Base-by-base conservation (phyloP, 2,113 vertebrate genomes). In the Engraulis encrasicolus region DNA sequence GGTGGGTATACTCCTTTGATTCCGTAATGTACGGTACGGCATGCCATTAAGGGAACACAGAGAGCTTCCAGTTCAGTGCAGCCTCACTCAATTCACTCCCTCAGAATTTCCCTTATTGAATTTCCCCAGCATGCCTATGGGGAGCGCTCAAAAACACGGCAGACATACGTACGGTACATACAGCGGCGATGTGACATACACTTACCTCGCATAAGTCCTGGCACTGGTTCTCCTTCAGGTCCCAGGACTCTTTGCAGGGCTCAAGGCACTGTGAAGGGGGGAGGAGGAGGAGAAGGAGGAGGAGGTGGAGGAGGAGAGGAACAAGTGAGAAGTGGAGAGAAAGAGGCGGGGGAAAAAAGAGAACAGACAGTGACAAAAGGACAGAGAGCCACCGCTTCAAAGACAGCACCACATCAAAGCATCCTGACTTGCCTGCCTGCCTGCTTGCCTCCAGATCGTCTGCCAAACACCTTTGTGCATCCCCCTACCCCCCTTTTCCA, bases 201-300 rank as follows among this genome's bases (percentile, higher is more conserved):
- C 94, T 78, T 96, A 99, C 98, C 97, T 99, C 97, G 79, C 98
- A 99, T 93, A 98, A 95, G 94, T 95, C 96, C 93, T 97, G 97
- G 94, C 98, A 99, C 81, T 96, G 96, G 87, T 95, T 96, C 91
- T 96, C 96, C 91, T 93, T 95, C 89, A 97, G 92, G 90, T 99
- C 96, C 96, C 97, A 96, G 81, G 96, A 95, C 88, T 96, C 96
- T 92, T 96, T 97, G 95, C 98, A 99, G n/a, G 98, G 98, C 93
- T 98, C 97, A 94, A 99, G 95, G 94, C 98, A 99, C 98, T 99
- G 92, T 87, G 87, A 93, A 88, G 88, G 85, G 82, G 85, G 92
- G 88, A 91, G 14, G 19, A 23, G 2, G 34, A 1, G 36, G 34
- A 38, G 20, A 50, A 15, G 50, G 15, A 78, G 50, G 17, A n/a